A percentile compares a stretch with the other conserved stretches of the same genome.
Evolutionary conservation across 2,797 vertebrate genomes (phyloP).

Genomic region (Enteromius anoplus): DNA sequence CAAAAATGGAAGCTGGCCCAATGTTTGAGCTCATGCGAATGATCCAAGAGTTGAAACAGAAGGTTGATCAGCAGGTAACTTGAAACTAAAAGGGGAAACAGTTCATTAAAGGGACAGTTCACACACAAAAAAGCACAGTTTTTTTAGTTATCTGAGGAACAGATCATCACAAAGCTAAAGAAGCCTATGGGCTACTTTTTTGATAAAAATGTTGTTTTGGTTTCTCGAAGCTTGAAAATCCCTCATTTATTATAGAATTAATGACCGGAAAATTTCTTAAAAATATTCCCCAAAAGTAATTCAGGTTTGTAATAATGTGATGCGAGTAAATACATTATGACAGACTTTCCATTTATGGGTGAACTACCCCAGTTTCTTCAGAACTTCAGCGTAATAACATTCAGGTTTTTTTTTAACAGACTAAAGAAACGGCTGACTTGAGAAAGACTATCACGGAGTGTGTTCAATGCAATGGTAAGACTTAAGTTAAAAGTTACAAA

Average conservation of each 20-base stretch:
- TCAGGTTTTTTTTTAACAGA: constrained; percentile 72
- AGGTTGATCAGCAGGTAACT: constrained; percentile 90
- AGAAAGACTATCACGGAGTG: constrained; percentile 92
- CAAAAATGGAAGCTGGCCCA: constrained; percentile 82
- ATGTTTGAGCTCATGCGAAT: constrained; percentile 89
- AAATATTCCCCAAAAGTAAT: neutral
- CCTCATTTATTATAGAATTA: neutral
- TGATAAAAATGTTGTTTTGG: neutral
- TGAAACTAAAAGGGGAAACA: neutral
- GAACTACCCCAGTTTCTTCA: neutral
- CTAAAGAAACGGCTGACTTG: constrained; percentile 92
- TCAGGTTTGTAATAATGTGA: neutral
- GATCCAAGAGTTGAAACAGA: constrained; percentile 90
- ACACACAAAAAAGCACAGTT: neutral
- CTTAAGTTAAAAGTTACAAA: neutral
- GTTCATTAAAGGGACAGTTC: constrained; percentile 5
- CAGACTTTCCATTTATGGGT: neutral
- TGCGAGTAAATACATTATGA: neutral
- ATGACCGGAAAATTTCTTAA: neutral
- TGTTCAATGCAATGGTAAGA: constrained; percentile 88
- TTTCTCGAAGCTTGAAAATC: neutral
- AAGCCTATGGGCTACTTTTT: neutral
- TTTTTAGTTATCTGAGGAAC: neutral
- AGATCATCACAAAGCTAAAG: neutral
- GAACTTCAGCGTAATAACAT: neutral